Base-by-base conservation (phyloP, 2,888 invertebrate genomes). In the Leptopilina myrica region DNA sequence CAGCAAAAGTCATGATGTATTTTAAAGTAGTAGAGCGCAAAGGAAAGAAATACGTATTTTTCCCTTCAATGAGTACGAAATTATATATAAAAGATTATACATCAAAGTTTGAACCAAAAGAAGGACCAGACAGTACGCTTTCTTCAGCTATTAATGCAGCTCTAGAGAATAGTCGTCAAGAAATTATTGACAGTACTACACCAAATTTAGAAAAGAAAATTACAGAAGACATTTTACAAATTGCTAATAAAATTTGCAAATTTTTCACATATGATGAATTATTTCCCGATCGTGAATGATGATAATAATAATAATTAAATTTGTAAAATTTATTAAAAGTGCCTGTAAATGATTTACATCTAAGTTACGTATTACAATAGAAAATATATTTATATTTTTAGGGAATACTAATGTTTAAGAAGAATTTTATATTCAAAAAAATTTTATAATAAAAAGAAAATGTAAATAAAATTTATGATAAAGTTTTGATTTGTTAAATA, bases 161-260 rank as follows among this genome's bases (percentile, higher is more conserved):
- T 0, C 14, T 91, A 4, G 76, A 81, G 12, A 85, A 78, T 53
- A 92, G 90, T 80, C 89, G 88, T 26, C 67, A 88, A 20, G 91
- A 92, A 78, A 86, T 92, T 43, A 82, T 92, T 33, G 85, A 84
- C 5, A 86, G 87, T 6, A 86, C 90, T 12, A 88, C 79, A 20
- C 92, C 92, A 0, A 87, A 87, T 14, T 62, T 92, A 0, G 92
- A 92, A 78, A 87, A 84, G 76, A 84, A 87, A 0, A 85, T 92
- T 20, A 88, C 90, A 4, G 79, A 87, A 49, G 84, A 82, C 65
- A 79, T 90, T n/a, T 83, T 92, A 9, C 64, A 82, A 0, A 59
- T 90, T 14, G 59, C 88, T 8, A 92, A 92, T 81, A 85, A 85
- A 56, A 87, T 92, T 14, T 85, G 87, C 80, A 87, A 88, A 78